Evolutionary conservation across 2,888 invertebrate genomes (phyloP).

Genomic region (Tanytarsus gracilentus): DNA sequence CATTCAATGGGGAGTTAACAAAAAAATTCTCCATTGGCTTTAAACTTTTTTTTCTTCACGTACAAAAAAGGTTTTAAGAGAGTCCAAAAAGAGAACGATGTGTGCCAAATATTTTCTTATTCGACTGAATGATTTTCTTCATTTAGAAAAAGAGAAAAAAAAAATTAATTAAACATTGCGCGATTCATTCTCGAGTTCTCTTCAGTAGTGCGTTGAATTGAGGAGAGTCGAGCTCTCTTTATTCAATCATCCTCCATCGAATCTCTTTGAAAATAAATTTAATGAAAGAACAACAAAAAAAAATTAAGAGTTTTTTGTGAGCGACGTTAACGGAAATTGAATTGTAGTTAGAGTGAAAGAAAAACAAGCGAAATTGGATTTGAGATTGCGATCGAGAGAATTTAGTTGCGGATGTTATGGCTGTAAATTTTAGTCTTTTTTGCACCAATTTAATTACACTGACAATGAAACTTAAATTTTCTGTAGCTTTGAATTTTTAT

Average conservation of each 20-base stretch:
- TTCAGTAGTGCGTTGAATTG: background rate
- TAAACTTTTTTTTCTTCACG: background rate
- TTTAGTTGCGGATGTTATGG: conserved; percentile 24
- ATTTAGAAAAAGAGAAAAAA: no score
- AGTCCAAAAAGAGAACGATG: conserved; percentile 6
- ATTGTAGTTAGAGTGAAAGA: conserved; percentile 13
- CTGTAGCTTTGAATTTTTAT: background rate
- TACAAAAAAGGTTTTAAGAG: background rate
- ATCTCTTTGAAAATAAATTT: background rate
- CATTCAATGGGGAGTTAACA: no score
- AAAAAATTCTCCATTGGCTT: conserved; percentile 6
- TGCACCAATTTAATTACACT: no score
- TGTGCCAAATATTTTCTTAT: conserved; percentile 26
- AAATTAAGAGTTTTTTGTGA: background rate
- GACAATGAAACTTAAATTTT: background rate
- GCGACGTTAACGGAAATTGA: conserved; percentile 22
- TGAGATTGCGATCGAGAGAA: background rate
- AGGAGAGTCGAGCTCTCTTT: no score
- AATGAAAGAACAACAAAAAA: background rate
- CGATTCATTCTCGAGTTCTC: background rate
- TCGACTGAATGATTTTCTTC: conserved; percentile 19
- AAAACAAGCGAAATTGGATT: background rate
- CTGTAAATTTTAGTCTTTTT: no score
- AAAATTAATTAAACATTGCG: conserved; percentile 9
- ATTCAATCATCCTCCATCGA: background rate